Base-by-base conservation (phyloP, 2,888 invertebrate genomes). In the Plebejus anna region DNA sequence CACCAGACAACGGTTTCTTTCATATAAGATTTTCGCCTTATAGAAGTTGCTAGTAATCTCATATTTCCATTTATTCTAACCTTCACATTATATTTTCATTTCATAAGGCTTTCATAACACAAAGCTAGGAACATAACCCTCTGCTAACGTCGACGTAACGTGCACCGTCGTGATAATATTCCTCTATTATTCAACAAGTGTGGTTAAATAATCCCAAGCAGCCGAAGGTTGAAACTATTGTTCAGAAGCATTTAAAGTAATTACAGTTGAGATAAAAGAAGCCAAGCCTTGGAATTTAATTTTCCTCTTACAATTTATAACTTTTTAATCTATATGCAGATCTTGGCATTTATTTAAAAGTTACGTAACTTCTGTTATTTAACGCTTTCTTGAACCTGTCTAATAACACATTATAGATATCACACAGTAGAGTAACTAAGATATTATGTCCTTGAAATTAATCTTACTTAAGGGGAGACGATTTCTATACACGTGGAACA, bases 271-370 rank as follows among this genome's bases (percentile, higher is more conserved):
- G 55, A 73, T 73, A 73, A 73, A 73, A 51, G 72, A 51, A 28
- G 32, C 55, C 16, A 51, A 51, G 73, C 32, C 42, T 13, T 13
- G 42, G 73, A 73, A 73, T 73, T 73, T 73, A 73, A 73, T 73
- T 55, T 73, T 73, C 28, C 28, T 32, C 55, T 73, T 55, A 73
- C 73, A 51, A 73, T 73, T 55, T 73, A 73, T 73, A 73, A 73
- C 51, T 73, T 73, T 71, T 73, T 73, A 73, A 73, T 73, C 73
- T 73, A 55, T 73, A 55, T 73, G 73, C 73, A 73, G 73, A 73
- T 73, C 55, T 32, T 16, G 32, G 73, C 22, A 36, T 55, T 51
- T 51, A 72, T 72, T 51, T 55, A 73, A 73, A 73, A 55, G 55
- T 73, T 13, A 47, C 47, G 16, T 47, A 42, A 51, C 72, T 47